A percentile compares a stretch with the other conserved stretches of the same genome.
Evolutionary conservation across 2,797 vertebrate species (phyloP).

Genomic region (Intellagama lesueurii): DNA sequence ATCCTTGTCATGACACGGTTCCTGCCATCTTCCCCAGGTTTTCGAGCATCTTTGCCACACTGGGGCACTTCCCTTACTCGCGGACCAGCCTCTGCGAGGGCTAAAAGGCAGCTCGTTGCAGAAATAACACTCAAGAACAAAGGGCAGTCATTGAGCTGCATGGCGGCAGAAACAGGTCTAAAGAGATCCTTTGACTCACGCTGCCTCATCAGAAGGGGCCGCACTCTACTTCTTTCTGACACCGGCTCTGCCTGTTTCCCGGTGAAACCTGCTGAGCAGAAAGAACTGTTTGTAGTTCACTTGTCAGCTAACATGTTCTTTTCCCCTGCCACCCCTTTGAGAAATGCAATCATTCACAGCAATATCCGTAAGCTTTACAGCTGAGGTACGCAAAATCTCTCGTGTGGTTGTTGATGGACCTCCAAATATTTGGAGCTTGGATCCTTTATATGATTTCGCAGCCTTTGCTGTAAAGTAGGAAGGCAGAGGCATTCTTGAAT

Average conservation of each 20-base stretch:
- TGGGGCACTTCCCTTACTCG: neutral
- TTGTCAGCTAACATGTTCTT: neutral
- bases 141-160: neutral
- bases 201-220: neutral
- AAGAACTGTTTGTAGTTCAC: neutral
- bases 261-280: neutral
- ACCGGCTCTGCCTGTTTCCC: no score
- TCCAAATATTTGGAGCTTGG: neutral
- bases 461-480: no score
- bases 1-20: neutral
- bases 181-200: neutral
- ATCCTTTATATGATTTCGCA: neutral
- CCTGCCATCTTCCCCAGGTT: neutral
- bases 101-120: neutral
- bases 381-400: neutral
- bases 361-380: neutral
- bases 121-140: neutral
- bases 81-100: neutral
- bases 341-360: neutral
- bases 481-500: neutral
- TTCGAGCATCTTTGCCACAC: neutral
- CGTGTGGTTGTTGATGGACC: neutral
- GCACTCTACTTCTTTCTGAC: neutral
- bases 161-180: neutral
- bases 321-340: neutral